These are phyloP conservation scores for Pollicipes pollicipes DNA, from an alignment of 1,140 invertebrate species.

Conservation along the genomic window DNA sequence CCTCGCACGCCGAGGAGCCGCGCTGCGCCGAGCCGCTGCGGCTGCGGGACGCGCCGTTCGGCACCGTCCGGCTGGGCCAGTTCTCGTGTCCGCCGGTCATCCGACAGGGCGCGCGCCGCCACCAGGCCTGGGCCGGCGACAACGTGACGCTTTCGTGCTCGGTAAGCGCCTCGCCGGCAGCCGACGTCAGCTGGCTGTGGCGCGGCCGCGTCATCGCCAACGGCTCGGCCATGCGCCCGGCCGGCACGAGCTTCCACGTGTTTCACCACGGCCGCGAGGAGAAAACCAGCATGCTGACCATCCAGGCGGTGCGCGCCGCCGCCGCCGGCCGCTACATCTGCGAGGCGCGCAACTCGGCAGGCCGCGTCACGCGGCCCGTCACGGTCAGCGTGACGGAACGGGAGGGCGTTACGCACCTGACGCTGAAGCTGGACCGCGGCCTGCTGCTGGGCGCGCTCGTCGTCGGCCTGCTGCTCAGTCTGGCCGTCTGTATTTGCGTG, in stretches of 20 bases:
- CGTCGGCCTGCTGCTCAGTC: background rate
- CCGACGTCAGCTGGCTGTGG: background rate
- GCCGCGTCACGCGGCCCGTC: background rate
- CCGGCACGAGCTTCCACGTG: background rate
- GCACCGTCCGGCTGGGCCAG: background rate
- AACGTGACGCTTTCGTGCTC: background rate
- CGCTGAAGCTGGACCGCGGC: background rate
- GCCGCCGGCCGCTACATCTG: background rate
- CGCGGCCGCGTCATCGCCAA: background rate
- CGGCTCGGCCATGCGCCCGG: background rate
- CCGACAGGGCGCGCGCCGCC: background rate
- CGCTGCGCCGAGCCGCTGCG: background rate
- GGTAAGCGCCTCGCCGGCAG: background rate
- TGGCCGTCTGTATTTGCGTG: background rate
- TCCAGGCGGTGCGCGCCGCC: background rate
- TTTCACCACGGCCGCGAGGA: background rate
- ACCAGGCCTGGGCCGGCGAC: background rate
- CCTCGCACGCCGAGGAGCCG: background rate
- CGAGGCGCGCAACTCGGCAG: background rate
- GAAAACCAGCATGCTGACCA: background rate
- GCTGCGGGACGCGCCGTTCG: background rate
- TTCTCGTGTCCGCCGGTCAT: background rate
- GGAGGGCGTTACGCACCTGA: background rate
- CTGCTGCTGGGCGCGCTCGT: background rate
- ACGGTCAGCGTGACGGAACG: background rate